Base-by-base conservation (phyloP, 2,797 vertebrate genomes). In the Centropyge bicolor region DNA sequence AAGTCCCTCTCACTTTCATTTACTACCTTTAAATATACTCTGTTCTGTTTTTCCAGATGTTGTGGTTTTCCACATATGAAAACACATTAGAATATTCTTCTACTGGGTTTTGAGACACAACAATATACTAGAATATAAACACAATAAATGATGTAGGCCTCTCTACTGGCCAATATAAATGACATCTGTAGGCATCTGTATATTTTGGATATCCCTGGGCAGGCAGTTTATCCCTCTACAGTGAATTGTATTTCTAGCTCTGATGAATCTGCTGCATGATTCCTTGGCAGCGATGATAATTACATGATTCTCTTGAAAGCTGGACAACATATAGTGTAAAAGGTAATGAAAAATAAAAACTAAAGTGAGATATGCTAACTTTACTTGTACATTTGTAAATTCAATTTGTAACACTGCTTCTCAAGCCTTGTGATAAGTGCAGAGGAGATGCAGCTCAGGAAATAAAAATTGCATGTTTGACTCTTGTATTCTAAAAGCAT, bases 161-260 rank as follows among this genome's bases (percentile, higher is more conserved):
- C 31, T 40, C 16, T 40, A 40, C 35, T 61, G 71, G 76, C 59
- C 72, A 69, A 9, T 52, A 69, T 8, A 46, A 5, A 81, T 78
- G 59, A 54, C 64, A 59, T 79, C 55, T 76, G 66, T 46, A 38
- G 24, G 68, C 49, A 7, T 31, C 27, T 7, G 27, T 38, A 41
- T 3, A 4, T 20, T 27, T 14, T 54, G 61, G 24, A 66, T 17
- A 17, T 46, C 64, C 64, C 6, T 6, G 0, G 68, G 74, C 45
- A 31, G n/a, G 8, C 57, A 13, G 61, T 77, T 76, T 69, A 49
- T 77, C 56, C 65, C 52, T 45, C 16, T 59, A 81, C 52, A 62
- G 63, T 51, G 20, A 69, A 38, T 22, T 20, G 27, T n/a, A 51
- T 31, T 64, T 82, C 35, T 51, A 17, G 41, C 70, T 65, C 57